A percentile compares a stretch with the other conserved stretches of the same genome.
Conservation (phyloP, 2,797 vertebrate genomes). For the Parotocinclus haroldoi region DNA sequence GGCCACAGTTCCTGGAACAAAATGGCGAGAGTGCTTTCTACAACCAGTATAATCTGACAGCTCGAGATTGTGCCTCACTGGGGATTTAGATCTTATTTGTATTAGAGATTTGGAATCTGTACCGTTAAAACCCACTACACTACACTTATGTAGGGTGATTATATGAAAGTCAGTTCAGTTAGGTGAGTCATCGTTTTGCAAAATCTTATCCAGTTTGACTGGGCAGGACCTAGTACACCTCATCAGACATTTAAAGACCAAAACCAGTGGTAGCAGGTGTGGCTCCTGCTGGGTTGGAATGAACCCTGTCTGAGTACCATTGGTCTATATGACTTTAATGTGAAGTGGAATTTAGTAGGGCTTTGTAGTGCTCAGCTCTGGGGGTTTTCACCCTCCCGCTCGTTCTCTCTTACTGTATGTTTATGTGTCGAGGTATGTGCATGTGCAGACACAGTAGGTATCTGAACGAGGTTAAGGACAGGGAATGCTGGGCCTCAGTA, state of each 20-base stretch:
- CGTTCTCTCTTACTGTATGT: conserved; percentile 6
- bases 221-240: too few relatives aligned
- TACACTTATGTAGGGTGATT: background rate
- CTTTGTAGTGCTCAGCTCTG: too few relatives aligned
- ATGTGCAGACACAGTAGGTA: conserved; percentile 29
- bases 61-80: background rate
- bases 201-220: too few relatives aligned
- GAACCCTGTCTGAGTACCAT: too few relatives aligned
- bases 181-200: too few relatives aligned
- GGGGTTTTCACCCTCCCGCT: background rate
- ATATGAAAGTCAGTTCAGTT: too few relatives aligned
- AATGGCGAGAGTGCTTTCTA: conserved; percentile 7
- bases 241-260: too few relatives aligned
- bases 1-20: conserved; percentile 40
- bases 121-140: background rate
- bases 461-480: conserved; percentile 51
- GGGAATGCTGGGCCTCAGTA: conserved; percentile 65
- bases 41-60: conserved; percentile 5
- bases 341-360: too few relatives aligned
- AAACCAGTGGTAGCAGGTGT: too few relatives aligned
- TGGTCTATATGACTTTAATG: too few relatives aligned
- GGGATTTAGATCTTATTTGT: background rate
- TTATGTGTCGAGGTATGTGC: conserved; percentile 23
- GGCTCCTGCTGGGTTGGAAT: too few relatives aligned
- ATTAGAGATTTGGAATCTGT: background rate